Base-by-base conservation (phyloP, 2,113 vertebrate species). In the Anseranas semipalmata region DNA sequence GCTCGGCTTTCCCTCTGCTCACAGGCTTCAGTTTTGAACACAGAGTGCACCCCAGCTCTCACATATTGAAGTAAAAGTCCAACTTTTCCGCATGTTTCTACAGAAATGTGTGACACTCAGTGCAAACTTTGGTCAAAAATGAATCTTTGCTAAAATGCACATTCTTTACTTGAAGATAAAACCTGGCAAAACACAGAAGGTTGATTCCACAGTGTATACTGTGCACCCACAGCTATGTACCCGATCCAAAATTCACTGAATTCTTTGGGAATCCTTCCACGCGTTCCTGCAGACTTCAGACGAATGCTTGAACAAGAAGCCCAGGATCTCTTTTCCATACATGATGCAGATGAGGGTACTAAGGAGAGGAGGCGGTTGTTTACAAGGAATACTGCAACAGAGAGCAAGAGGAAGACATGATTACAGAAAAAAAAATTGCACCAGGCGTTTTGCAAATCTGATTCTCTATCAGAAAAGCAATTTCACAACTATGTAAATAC, bases 401-500 rank as follows among this genome's bases (percentile, higher is more conserved):
- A 81, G 70, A 72, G 65, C 88, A 72, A 45, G 86, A 33, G 32
- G 53, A 90, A 84, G 90, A 65, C 21, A 9, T 1, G 79, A 71
- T 56, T 60, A 75, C 37, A 59, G 73, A 28, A 55, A 50, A 55
- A 50, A 93, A 79, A 48, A 39, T 33, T 7, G 7, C 43, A 62
- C 58, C 24, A 22, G 90, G 48, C 37, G 46, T 66, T 95, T 87
- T 92, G 66, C 53, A 94, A 95, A 93, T 85, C 80, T 82, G 95
- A 92, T 78, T 94, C 55, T 73, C 60, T 92, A 90, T 94, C 93
- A 96, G 79, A 96, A 93, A 90, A 74, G 72, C 77, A 75, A 81
- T 89, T 96, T 90, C 85, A 90, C 65, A 88, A 75, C 43, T 56
- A 81, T 86, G 79, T 79, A 95, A 95, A 92, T 65, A 93, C 17